Conservation (phyloP, 2,888 invertebrate genomes). For the Trichogramma evanescens region DNA sequence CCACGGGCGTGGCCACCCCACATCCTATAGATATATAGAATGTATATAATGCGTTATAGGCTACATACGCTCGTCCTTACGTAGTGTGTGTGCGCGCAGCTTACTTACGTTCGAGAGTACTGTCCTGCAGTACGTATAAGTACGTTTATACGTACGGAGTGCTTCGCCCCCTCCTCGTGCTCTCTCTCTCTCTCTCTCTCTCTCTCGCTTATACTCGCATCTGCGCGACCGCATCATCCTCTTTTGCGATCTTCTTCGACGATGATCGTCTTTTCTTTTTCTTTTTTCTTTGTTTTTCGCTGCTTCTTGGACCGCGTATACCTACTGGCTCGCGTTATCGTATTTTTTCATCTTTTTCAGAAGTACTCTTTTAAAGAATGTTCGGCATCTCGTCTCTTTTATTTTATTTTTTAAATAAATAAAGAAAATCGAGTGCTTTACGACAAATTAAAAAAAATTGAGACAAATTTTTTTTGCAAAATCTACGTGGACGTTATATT, state of each 20-base stretch:
- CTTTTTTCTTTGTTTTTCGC: constrained; percentile 13
- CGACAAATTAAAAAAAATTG: too few species aligned
- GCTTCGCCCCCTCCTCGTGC: constrained; percentile 27
- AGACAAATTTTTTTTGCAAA: too few species aligned
- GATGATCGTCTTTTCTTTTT: constrained; percentile 17
- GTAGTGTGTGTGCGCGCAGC: background rate
- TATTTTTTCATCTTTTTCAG: too few species aligned
- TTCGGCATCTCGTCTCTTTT: too few species aligned
- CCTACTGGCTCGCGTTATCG: too few species aligned
- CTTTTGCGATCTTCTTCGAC: constrained; percentile 1
- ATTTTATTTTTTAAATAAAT: too few species aligned
- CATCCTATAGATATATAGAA: constrained; percentile 1
- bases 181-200: constrained; percentile 35
- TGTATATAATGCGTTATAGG: too few species aligned
- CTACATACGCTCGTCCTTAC: too few species aligned
- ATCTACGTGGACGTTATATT: too few species aligned
- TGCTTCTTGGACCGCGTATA: constrained; percentile 12
- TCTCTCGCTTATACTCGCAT: constrained; percentile 9
- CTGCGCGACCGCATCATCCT: background rate
- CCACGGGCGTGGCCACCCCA: constrained; percentile 47
- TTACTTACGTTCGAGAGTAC: background rate
- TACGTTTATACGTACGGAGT: background rate
- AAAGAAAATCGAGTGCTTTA: too few species aligned
- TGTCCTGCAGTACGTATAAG: background rate
- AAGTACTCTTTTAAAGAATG: too few species aligned